phyloP scores from a whole-genome alignment of 2,888 invertebrate genomes.

The Leptopilina drosophilae region DNA sequence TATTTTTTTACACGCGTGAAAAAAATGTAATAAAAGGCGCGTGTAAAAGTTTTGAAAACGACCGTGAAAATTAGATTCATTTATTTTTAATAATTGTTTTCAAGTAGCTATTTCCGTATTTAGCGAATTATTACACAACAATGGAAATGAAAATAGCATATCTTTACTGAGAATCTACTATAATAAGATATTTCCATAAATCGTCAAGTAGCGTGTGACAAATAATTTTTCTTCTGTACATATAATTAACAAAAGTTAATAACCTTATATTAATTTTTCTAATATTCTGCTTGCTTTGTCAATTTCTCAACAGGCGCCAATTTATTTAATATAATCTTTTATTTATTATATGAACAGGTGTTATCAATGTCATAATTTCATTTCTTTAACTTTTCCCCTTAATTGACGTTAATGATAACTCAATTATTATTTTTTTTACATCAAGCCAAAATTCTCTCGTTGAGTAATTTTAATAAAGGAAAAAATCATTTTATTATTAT shows the following conservation, averaged over 20 bases:
- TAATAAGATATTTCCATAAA: not conserved
- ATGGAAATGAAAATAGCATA: not conserved
- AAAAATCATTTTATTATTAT: too few relatives aligned
- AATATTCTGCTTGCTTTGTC: not conserved
- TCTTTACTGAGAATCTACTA: not conserved
- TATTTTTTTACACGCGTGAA: not conserved
- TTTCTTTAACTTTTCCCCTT: too few relatives aligned
- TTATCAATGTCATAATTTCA: too few relatives aligned
- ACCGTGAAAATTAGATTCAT: not conserved
- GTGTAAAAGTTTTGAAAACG: slow-evolving; percentile 7
- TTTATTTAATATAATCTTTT: not conserved
- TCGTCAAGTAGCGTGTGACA: not conserved
- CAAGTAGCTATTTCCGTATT: not conserved
- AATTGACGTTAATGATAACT: too few relatives aligned
- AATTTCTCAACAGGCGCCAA: not conserved
- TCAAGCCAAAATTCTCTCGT: too few relatives aligned
- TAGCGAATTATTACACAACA: slow-evolving; percentile 1
- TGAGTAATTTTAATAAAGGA: too few relatives aligned
- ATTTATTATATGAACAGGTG: slow-evolving; percentile 5
- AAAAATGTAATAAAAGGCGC: not conserved
- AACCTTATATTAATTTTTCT: not conserved
- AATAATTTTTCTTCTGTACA: slow-evolving; percentile 4
- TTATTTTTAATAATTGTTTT: not conserved
- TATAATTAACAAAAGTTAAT: not conserved
- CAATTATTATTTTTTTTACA: too few relatives aligned